Base-by-base conservation (phyloP, 2,113 vertebrate genomes). In the Helogale parvula region DNA sequence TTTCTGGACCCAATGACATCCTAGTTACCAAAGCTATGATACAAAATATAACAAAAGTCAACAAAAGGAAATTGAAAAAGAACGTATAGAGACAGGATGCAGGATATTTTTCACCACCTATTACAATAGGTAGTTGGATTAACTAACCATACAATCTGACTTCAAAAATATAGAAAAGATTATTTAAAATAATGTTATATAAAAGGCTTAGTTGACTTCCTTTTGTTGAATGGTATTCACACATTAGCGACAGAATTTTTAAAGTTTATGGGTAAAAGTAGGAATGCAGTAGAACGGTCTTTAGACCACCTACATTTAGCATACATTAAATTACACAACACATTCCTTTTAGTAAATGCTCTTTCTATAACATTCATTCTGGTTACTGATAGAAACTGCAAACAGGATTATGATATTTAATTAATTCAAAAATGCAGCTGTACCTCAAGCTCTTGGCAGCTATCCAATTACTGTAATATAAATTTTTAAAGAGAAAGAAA, bases 301-400 rank as follows among this genome's bases (percentile, higher is more conserved):
- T 93, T 72, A 96, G 97, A 97, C 97, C 98, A 98, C 97, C 98
- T 98, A 98, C 97, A 84, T 97, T 41, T 96, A 97, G 52, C 77
- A 88, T 95, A 77, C 80, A 50, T 96, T 92, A 88, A 69, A 94
- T 93, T 94, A 92, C 81, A 97, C 90, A 96, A 95, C 72, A 60
- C 97, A 97, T 98, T 98, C 97, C 90, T 96, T 97, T 97, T 27
- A 81, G 63, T 93, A 93, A 97, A 92, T 88, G 54, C n/a, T 86
- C 82, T 97, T 94, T 94, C 95, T 96, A 71, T 91, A 95, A 84
- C 54, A 50, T 82, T 95, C 93, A 57, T 96, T 96, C 81, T 82
- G 86, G 84, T 47, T 50, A 90, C 94, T 83, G 80, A 88, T 74
- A 96, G 83, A 97, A 97, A 94, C 69, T 97, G 77, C 65, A 79